Conservation (phyloP, 1,140 invertebrate species). For the Zaprionus taronus region DNA sequence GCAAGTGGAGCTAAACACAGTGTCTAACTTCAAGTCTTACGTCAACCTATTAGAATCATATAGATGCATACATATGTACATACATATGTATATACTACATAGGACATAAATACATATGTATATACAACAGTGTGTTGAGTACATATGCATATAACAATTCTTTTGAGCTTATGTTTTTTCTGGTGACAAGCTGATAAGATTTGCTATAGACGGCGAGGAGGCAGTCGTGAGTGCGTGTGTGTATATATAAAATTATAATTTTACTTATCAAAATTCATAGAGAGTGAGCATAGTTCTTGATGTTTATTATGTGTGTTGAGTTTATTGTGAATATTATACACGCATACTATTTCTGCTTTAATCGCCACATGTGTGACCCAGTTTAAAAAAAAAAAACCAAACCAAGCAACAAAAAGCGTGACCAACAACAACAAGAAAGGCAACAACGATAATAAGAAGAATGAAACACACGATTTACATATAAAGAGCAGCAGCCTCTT, state of each 20-base stretch:
- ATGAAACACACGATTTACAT: constrained; percentile 70
- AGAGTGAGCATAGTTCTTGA: constrained; percentile 43
- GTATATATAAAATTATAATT: constrained; percentile 24
- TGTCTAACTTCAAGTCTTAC: constrained; percentile 45
- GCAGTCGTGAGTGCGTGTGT: constrained; percentile 17
- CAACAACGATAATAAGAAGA: constrained; percentile 52
- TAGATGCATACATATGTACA: background rate
- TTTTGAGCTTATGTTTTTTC: constrained; percentile 42
- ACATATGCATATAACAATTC: constrained; percentile 34
- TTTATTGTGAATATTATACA: constrained; percentile 48
- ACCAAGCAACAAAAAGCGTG: constrained; percentile 39
- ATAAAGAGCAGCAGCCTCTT: constrained; percentile 47
- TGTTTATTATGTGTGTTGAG: constrained; percentile 46
- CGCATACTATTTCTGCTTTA: constrained; percentile 69
- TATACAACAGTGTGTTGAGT: background rate
- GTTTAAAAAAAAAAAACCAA: constrained; percentile 45
- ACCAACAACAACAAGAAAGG: constrained; percentile 55
- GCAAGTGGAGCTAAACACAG: constrained; percentile 1
- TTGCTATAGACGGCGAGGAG: constrained; percentile 15
- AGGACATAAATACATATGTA: constrained; percentile 22
- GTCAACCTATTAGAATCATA: constrained; percentile 19
- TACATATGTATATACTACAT: background rate
- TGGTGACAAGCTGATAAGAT: constrained; percentile 65
- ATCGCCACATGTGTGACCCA: constrained; percentile 79
- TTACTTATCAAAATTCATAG: constrained; percentile 67